Percentiles rank a stretch among this genome's conserved stretches.
Evolutionary conservation across 2,113 vertebrate species (phyloP).

Genomic region (Merops nubicus): DNA sequence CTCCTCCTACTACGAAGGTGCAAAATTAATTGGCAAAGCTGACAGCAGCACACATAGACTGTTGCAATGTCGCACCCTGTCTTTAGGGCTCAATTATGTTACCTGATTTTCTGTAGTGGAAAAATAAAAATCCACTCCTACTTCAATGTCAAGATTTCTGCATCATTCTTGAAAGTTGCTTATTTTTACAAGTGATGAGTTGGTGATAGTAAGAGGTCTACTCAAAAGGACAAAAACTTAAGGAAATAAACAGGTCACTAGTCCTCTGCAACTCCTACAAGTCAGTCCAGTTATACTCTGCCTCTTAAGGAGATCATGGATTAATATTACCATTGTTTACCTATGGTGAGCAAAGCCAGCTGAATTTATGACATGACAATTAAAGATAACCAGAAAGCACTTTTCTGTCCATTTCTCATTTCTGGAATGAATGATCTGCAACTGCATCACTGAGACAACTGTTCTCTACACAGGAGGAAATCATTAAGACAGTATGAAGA

Average conservation of each 20-base stretch:
- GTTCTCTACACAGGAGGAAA: neutral
- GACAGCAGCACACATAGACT: neutral
- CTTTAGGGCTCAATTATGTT: neutral
- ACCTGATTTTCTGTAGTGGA: neutral
- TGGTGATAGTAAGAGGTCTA: neutral
- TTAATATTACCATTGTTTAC: neutral
- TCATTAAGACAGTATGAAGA: neutral
- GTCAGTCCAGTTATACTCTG: neutral
- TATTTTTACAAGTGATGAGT: neutral
- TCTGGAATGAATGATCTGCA: neutral
- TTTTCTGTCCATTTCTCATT: neutral
- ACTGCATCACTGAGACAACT: neutral
- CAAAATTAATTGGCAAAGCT: slow-evolving; percentile 13
- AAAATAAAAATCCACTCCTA: neutral
- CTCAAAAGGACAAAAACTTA: neutral
- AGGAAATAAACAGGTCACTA: neutral
- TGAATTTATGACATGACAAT: neutral
- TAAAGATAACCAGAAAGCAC: neutral
- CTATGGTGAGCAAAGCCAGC: neutral
- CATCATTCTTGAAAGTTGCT: neutral
- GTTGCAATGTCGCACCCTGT: neutral
- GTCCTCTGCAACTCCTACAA: neutral
- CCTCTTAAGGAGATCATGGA: neutral
- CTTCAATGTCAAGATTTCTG: neutral
- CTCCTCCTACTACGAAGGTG: neutral